Base-by-base conservation (phyloP, 2,797 vertebrate genomes). In the Mormyrus hasselquistii region DNA sequence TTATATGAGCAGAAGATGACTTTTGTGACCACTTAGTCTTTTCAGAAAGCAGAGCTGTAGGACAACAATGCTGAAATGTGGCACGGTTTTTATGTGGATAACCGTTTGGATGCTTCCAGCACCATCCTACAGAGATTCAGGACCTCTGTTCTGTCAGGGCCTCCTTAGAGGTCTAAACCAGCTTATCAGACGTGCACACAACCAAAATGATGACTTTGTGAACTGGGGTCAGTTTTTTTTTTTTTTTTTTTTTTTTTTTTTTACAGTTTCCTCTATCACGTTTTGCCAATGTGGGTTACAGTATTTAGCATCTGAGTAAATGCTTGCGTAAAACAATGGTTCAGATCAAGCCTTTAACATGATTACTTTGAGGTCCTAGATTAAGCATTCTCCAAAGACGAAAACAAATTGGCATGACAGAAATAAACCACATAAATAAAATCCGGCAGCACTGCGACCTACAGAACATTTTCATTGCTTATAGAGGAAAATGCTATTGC, bases 351-450 rank as follows among this genome's bases (percentile, higher is more conserved):
- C 94, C 92, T 94, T 91, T 90, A 89, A 93, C 93, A 92, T 95
- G 94, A 94, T 95, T 94, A 94, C 93, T 95, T 93, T 65, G 82
- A 94, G 90, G 93, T 93, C 91, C 90, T 76, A 92, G 94, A 95
- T 96, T 94, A 93, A 93, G 93, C 93, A 94, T 93, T 93, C 92
- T 93, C 92, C 91, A 92, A 91, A 34, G 85, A 87, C 25, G 25
- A 59, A 87, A 41, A 19, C 53, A 59, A 55, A 87, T 57, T 87
- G 34, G 52, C 29, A 52, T n/a, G 6, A 59, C 14, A 59, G 52
- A n/a, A 87, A 57, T n/a, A n/a, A 38, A 87, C 85, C 85, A 38
- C 82, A 52, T 22, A 84, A 22, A 55, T 57, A 34, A 29, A 57
- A 6, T 55, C 85, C 25, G 4, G 29, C 10, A 53, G 19, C 29